A percentile compares a stretch with the other conserved stretches of the same genome.
Evolutionary conservation across 64 coral and sea anemone genomes (phyloP).

Genomic region (Montipora capricornis): DNA sequence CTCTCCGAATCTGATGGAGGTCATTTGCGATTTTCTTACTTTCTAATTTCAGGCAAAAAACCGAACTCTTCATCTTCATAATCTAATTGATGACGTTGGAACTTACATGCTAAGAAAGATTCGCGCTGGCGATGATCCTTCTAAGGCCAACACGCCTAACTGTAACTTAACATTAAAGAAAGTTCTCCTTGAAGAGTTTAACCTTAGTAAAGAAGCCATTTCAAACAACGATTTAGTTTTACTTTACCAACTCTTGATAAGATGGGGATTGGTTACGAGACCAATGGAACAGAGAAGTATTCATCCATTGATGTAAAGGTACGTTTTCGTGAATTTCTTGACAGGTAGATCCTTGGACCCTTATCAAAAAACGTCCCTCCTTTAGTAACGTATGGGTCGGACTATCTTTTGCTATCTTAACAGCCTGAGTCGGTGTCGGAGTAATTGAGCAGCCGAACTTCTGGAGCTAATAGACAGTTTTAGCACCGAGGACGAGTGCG

Average conservation of each 20-base stretch:
- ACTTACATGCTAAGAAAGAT: neutral
- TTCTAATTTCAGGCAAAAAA: slow-evolving; percentile 25
- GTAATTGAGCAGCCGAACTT: too few relatives aligned
- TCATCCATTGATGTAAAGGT: slow-evolving; percentile 33
- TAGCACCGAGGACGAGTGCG: too few relatives aligned
- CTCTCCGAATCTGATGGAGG: neutral
- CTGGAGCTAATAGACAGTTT: too few relatives aligned
- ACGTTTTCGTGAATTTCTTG: neutral
- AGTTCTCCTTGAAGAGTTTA: neutral
- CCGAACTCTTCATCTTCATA: neutral
- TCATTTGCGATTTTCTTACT: neutral
- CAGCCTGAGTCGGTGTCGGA: too few relatives aligned
- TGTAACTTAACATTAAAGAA: slow-evolving; percentile 63
- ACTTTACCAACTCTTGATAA: slow-evolving; percentile 38
- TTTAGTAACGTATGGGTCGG: too few relatives aligned
- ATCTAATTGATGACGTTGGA: neutral
- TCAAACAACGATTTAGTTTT: slow-evolving; percentile 37
- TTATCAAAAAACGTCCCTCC: too few relatives aligned
- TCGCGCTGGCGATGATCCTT: slow-evolving; percentile 39
- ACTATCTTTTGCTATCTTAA: too few relatives aligned
- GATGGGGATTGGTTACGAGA: slow-evolving; percentile 22
- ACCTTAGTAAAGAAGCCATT: slow-evolving; percentile 21
- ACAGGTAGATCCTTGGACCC: neutral
- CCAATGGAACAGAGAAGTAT: slow-evolving; percentile 46
- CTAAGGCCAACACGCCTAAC: neutral